Conservation (phyloP, 2,113 vertebrate genomes). For the Takifugu flavidus region DNA sequence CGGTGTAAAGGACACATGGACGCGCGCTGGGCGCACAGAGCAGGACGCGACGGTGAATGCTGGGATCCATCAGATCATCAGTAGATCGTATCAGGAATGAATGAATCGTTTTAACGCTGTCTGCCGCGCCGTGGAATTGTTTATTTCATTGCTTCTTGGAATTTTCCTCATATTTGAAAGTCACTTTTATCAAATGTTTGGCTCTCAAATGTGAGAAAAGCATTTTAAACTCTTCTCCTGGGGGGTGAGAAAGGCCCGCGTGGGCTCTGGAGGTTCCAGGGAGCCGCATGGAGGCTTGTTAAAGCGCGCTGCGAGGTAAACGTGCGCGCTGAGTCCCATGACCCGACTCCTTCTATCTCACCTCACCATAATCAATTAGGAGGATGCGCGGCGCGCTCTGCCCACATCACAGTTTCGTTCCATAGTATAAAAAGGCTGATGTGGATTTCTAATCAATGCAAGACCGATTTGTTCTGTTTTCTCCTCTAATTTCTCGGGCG, state of each 20-base stretch:
- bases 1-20: conserved; percentile 12
- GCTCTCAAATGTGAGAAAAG: too few relatives aligned
- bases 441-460: neutral
- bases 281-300: too few relatives aligned
- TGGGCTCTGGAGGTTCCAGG: too few relatives aligned
- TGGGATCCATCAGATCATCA: conserved; percentile 4
- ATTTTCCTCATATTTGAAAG: neutral
- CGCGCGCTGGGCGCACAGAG: conserved; percentile 13
- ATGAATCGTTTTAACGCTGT: neutral
- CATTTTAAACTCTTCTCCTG: too few relatives aligned
- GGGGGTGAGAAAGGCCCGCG: too few relatives aligned
- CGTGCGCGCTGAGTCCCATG: too few relatives aligned
- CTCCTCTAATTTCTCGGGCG: neutral
- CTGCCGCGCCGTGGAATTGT: neutral
- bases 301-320: too few relatives aligned
- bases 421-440: neutral
- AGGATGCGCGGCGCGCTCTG: too few relatives aligned
- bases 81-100: neutral
- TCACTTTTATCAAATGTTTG: neutral
- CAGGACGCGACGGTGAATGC: neutral
- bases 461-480: neutral
- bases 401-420: too few relatives aligned
- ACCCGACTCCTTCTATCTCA: neutral
- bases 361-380: too few relatives aligned
- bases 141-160: neutral